phyloP scores from a whole-genome alignment of 2,113 vertebrate species.

The Xyrauchen texanus region DNA sequence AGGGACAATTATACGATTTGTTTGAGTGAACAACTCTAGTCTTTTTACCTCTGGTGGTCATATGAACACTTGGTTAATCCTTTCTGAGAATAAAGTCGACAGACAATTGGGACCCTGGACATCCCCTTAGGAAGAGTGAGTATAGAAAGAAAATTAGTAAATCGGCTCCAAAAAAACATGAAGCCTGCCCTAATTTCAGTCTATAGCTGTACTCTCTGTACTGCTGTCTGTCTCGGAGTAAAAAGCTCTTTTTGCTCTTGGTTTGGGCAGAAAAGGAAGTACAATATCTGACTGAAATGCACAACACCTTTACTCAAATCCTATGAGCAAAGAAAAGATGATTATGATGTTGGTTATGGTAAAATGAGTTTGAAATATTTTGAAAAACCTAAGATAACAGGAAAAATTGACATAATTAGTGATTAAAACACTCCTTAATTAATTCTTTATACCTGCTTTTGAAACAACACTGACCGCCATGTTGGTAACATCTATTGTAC shows the following conservation, averaged over 20 bases:
- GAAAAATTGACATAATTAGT: neutral
- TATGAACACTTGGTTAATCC: constrained; percentile 93
- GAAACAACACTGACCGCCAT: constrained; percentile 84
- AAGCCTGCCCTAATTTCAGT: constrained; percentile 30
- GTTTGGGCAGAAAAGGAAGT: constrained; percentile 89
- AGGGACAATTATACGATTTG: neutral
- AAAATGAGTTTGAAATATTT: neutral
- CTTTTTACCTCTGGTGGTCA: constrained; percentile 78
- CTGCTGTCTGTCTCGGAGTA: constrained; percentile 72
- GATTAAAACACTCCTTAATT: neutral
- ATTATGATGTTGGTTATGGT: constrained; percentile 30
- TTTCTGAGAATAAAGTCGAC: constrained; percentile 82
- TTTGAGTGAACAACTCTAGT: constrained; percentile 30
- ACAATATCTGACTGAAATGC: constrained; percentile 88
- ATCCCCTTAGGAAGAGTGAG: constrained; percentile 60
- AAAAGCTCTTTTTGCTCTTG: constrained; percentile 77
- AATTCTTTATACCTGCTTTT: constrained; percentile 75
- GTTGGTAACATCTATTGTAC: constrained; percentile 85
- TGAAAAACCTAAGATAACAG: neutral
- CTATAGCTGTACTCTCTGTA: constrained; percentile 79
- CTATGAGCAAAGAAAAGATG: constrained; percentile 72
- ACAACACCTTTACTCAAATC: constrained; percentile 88
- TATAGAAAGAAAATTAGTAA: constrained; percentile 28
- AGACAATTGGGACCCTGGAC: constrained; percentile 68
- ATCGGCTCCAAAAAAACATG: neutral